Evolutionary conservation across 2,888 invertebrate species (phyloP), one percentile per base, ranked within the genome.

Genomic region (Drosophila mimetica): DNA sequence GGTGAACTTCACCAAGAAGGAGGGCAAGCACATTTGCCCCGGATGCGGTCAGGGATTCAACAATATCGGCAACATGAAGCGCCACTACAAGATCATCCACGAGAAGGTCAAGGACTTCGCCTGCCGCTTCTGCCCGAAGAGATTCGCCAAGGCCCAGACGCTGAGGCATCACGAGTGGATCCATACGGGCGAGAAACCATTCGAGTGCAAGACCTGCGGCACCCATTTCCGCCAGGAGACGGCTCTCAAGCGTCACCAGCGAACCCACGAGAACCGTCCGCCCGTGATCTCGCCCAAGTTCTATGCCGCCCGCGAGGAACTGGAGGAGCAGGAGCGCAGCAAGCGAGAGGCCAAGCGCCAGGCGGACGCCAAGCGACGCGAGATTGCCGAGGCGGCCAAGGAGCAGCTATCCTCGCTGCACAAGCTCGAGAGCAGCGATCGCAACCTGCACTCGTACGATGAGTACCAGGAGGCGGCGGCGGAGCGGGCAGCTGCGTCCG

Each of bases 81-180:
- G 91, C 0, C 91, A 91, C 70, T 89, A 89, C 47, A 90, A 90
- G 52, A 90, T 90, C 46, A 90, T 91, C 11, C 91, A 91, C 60
- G 90, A 90, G 14, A 91, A 91, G 46, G 90, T 91, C 3, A 91
- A 91, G 51, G 90, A 90, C 42, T 91, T 89, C 14, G 89, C 87
- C 1, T 91, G 91, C 48, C 86, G 90, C 2, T 90, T 89, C 48
- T 91, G 91, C 58, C 89, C 90, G 0, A 88, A 90, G 50, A 80
- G 90, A 0, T 91, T 91, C 54, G 90, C 91, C 1, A 91, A 91
- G 66, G 90, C 91, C 2, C 91, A 91, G 58, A 91, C 91, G 0
- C 58, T 91, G 16, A 89, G 91, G 9, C 91, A 91, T 70, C 91
- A 91, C 57, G 90, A 90, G 72, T 91, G 91, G 91, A 91, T 90